Conservation (phyloP, 2,888 invertebrate genomes). For the Loripinus fragilis region DNA sequence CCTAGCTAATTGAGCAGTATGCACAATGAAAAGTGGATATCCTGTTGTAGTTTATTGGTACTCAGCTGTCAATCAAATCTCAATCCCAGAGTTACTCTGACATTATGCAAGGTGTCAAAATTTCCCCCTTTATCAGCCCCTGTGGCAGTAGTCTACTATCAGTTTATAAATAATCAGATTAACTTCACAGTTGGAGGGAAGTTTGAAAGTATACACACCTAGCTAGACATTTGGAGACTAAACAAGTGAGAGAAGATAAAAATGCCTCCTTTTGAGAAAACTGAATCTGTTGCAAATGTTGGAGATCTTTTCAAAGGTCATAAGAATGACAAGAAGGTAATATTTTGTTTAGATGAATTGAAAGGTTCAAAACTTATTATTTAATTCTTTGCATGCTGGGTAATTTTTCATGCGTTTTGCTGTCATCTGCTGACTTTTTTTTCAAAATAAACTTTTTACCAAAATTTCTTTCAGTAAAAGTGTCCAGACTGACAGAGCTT, state of each 20-base stretch:
- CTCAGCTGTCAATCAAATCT: conserved; percentile 3
- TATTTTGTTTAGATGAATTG: no score
- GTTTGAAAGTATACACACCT: no score
- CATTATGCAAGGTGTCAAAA: conserved; percentile 15
- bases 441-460: no score
- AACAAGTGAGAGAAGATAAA: background rate
- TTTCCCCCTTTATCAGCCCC: background rate
- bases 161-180: conserved; percentile 2
- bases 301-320: background rate
- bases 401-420: no score
- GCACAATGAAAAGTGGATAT: no score
- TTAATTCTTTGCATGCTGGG: no score
- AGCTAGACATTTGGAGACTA: no score
- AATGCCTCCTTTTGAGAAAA: background rate
- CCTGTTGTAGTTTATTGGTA: background rate
- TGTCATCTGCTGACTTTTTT: no score
- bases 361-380: no score
- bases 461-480: no score
- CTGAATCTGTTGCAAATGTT: background rate
- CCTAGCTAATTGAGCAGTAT: no score
- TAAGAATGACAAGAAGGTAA: background rate
- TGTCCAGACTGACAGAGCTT: no score
- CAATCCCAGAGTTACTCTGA: background rate
- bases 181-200: background rate
- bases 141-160: background rate